Evolutionary conservation across 2,888 invertebrate species (phyloP), one percentile per base, ranked within the genome.

Genomic region (Acrobasis suavella): DNA sequence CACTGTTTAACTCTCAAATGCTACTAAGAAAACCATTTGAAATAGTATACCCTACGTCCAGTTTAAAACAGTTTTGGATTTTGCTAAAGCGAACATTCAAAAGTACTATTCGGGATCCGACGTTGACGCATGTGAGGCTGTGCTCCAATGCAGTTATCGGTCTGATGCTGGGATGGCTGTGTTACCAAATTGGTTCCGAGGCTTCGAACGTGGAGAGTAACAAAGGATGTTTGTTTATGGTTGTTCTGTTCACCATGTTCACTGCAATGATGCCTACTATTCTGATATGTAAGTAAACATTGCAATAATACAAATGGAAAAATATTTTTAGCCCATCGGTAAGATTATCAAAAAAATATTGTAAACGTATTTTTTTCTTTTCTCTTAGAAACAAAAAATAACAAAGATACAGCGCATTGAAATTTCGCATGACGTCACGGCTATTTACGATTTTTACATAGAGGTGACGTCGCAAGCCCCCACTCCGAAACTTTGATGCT

Each of bases 201-300:
- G 98, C 98, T 17, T 96, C 96, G 60, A 98, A 98, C 89, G 97
- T 97, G 32, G 96, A 96, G 94, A 98, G 98, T 88, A 99, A 99
- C 80, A 96, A 97, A 32, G 98, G 98, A 51, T 98, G 97, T 87
- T 95, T 99, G 73, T 99, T 99, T 93, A 98, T 99, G 90, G 98
- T 97, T 70, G 96, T 98, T 72, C 95, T 99, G 89, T 99, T 99
- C 88, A 96, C 98, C 72, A 98, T 98, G 96, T 99, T 98, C 86
- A 98, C 98, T 62, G 98, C 98, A 58, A 97, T 99, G 96, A 99
- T 99, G 98, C 98, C 98, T 69, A 99, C 98, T 58, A 98, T 99
- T 80, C 94, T 98, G 76, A 98, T 98, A 81, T 99, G 98, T 98
- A 92, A 96, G 97, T 49, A 32, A 59, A 42, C 22, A 16, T 55